Evolutionary conservation across 2,888 invertebrate species (phyloP).

Genomic region (Cerceris ruficornis): DNA sequence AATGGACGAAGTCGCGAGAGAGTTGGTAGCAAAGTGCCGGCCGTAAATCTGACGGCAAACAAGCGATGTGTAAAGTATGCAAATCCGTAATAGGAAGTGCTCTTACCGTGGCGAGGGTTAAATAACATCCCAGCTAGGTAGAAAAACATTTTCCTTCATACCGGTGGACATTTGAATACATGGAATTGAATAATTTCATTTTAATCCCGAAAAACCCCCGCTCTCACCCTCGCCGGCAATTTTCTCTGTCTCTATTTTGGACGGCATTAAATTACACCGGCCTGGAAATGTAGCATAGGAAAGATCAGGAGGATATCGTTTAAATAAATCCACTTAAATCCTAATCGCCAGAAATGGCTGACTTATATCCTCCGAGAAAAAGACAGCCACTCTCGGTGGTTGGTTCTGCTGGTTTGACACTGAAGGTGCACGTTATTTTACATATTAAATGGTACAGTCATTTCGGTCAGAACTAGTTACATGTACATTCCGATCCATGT

Average conservation of each 20-base stretch:
- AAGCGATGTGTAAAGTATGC: constrained; percentile 57
- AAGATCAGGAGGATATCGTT: constrained; percentile 13
- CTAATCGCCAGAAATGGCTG: not conserved
- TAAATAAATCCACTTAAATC: constrained; percentile 13
- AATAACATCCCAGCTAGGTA: constrained; percentile 47
- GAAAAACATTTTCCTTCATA: constrained; percentile 55
- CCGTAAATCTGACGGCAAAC: constrained; percentile 58
- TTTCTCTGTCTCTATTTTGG: constrained; percentile 4
- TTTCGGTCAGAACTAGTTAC: too few relatives aligned
- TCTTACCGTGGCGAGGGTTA: constrained; percentile 43
- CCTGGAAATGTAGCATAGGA: not conserved
- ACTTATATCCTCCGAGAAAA: not conserved
- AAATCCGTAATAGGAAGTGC: constrained; percentile 61
- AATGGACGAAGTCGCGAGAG: constrained; percentile 48
- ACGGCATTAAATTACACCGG: constrained; percentile 8
- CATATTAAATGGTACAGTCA: too few relatives aligned
- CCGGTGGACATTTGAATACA: constrained; percentile 54
- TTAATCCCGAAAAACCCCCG: constrained; percentile 36
- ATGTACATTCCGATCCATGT: too few relatives aligned
- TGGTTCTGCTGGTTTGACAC: not conserved
- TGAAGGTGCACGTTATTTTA: too few relatives aligned
- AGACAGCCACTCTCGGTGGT: not conserved
- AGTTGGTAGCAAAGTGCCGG: constrained; percentile 47
- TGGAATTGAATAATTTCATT: constrained; percentile 57
- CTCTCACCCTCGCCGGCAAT: not conserved